phyloP scores from a whole-genome alignment of 2,888 invertebrate species.

The Drosophila sordidula region DNA sequence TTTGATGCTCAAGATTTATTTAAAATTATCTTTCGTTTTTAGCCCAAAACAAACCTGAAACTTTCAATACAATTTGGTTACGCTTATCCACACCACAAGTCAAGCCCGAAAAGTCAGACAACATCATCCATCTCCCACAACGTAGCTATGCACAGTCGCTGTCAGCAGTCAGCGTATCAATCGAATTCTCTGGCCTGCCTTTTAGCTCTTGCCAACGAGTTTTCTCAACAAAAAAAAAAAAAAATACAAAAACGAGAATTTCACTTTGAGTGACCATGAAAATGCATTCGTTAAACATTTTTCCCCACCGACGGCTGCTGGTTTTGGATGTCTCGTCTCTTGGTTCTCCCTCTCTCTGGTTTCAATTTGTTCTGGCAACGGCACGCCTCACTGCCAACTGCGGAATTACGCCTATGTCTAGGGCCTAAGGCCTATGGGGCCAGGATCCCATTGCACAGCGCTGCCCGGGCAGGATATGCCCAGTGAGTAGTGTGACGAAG shows the following conservation, averaged over 20 bases:
- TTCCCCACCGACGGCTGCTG: slow-evolving; percentile 28
- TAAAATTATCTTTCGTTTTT: not conserved
- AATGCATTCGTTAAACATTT: slow-evolving; percentile 78
- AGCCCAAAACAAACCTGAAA: slow-evolving; percentile 5
- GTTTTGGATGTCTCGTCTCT: not conserved
- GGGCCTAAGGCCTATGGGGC: slow-evolving; percentile 6
- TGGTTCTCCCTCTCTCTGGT: slow-evolving; percentile 12
- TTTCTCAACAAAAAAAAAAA: slow-evolving; percentile 14
- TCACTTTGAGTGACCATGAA: slow-evolving; percentile 79
- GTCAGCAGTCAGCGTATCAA: slow-evolving; percentile 42
- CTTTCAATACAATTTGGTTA: slow-evolving; percentile 66
- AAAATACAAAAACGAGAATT: slow-evolving; percentile 40
- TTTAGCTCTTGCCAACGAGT: slow-evolving; percentile 3
- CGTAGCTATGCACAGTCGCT: slow-evolving; percentile 1
- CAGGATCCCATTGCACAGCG: slow-evolving; percentile 15
- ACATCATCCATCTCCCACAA: slow-evolving; percentile 59
- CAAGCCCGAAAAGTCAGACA: slow-evolving; percentile 6
- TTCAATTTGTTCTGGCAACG: slow-evolving; percentile 73
- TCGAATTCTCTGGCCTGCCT: slow-evolving; percentile 44
- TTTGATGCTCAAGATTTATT: slow-evolving; percentile 21
- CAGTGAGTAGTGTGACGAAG: slow-evolving; percentile 60
- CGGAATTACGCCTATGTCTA: slow-evolving; percentile 62
- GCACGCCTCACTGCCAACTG: slow-evolving; percentile 63
- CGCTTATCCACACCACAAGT: slow-evolving; percentile 66
- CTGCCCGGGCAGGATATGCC: slow-evolving; percentile 51